Conservation (phyloP, 1,140 invertebrate species). For the Drosophila sproati region DNA sequence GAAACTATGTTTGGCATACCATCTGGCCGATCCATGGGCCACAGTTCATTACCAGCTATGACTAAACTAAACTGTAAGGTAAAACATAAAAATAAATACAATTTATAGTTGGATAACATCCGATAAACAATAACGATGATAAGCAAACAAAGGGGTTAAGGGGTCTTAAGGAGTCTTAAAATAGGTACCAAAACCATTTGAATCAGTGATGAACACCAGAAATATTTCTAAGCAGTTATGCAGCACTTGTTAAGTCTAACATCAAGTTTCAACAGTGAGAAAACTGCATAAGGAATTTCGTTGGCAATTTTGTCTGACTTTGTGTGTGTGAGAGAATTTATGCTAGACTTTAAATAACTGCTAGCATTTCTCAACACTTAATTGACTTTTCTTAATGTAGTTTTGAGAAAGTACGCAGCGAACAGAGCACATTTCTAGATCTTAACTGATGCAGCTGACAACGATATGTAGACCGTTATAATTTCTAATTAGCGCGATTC, state of each 20-base stretch:
- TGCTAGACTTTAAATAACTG: not conserved
- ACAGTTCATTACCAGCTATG: constrained; percentile 88
- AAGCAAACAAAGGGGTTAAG: not conserved
- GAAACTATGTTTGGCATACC: constrained; percentile 93
- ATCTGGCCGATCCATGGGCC: constrained; percentile 91
- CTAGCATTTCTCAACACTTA: not conserved
- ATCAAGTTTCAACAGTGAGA: not conserved
- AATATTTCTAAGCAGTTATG: too few relatives aligned
- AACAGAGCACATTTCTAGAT: constrained; percentile 11
- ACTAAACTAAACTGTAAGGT: constrained; percentile 84
- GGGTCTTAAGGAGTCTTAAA: too few relatives aligned
- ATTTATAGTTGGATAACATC: not conserved
- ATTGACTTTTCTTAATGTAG: not conserved
- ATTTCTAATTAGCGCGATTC: constrained; percentile 62
- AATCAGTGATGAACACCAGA: too few relatives aligned
- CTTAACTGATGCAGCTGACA: constrained; percentile 35
- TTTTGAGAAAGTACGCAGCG: constrained; percentile 6
- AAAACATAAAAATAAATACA: not conserved
- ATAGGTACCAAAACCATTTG: too few relatives aligned
- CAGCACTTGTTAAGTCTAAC: too few relatives aligned
- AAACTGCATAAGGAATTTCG: too few relatives aligned
- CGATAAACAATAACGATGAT: too few relatives aligned
- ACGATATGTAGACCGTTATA: constrained; percentile 49
- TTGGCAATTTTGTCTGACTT: too few relatives aligned
- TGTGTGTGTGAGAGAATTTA: not conserved